Percentiles rank a stretch among this genome's conserved stretches.
These are phyloP conservation scores for Thunnus albacares DNA, from an alignment of 2,797 vertebrate species.

Conservation along the genomic window DNA sequence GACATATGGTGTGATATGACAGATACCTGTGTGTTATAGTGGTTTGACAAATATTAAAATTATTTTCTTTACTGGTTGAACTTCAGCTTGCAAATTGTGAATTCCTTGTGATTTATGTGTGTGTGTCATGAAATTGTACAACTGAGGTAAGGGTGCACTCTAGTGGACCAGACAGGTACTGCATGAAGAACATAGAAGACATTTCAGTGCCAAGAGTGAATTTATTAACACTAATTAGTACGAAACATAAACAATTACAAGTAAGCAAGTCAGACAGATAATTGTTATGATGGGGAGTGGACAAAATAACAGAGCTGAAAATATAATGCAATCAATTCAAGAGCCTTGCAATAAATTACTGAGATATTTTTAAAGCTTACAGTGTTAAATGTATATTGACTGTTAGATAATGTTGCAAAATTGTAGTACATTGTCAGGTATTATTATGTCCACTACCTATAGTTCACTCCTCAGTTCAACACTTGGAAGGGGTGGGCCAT, in stretches of 20 bases:
- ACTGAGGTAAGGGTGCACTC: background rate
- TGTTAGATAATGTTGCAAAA: no score
- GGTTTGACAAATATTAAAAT: slow-evolving; percentile 76
- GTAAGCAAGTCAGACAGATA: background rate
- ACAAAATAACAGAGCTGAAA: background rate
- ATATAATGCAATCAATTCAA: background rate
- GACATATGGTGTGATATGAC: slow-evolving; percentile 45
- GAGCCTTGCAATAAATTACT: no score
- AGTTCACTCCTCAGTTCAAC: background rate
- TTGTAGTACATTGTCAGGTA: no score
- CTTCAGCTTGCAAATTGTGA: slow-evolving; percentile 46
- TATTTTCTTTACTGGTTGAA: slow-evolving; percentile 84
- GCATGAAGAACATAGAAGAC: background rate
- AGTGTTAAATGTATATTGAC: no score
- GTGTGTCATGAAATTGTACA: no score
- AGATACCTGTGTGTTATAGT: slow-evolving; percentile 64
- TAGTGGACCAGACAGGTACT: slow-evolving; percentile 31
- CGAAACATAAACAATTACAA: background rate
- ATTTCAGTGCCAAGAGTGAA: background rate
- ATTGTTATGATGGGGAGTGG: background rate
- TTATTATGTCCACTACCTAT: background rate
- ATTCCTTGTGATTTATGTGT: slow-evolving; percentile 24
- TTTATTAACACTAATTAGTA: slow-evolving; percentile 35
- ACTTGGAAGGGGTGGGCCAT: rapidly evolving
- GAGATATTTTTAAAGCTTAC: no score